Conservation (phyloP, 2,113 vertebrate genomes). For the Hemibagrus wyckioides region DNA sequence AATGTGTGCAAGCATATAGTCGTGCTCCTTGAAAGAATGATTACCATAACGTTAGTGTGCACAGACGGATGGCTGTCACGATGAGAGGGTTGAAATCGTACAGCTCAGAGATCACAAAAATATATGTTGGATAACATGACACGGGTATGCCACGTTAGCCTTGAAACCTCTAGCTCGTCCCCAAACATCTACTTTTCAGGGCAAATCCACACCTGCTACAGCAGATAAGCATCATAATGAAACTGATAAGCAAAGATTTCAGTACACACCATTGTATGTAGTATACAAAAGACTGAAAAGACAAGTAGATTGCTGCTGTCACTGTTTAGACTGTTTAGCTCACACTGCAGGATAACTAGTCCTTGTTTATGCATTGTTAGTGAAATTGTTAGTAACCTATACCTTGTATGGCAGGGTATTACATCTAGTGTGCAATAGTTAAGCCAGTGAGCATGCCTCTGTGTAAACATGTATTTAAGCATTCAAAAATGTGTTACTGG, state of each 20-base stretch:
- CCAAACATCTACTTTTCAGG: background rate
- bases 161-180: background rate
- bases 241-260: background rate
- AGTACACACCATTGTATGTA: background rate
- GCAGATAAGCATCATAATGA: background rate
- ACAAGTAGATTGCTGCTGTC: background rate
- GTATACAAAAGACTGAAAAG: background rate
- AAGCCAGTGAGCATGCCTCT: background rate
- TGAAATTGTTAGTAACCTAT: background rate
- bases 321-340: background rate
- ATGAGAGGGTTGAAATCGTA: background rate
- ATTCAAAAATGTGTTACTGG: background rate
- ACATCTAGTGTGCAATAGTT: background rate
- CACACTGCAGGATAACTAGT: background rate
- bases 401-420: background rate
- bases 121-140: background rate
- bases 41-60: background rate
- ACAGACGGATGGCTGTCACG: background rate
- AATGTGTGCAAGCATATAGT: background rate
- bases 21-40: background rate
- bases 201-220: background rate
- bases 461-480: background rate
- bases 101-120: background rate
- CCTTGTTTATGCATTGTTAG: background rate
- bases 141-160: background rate